These are phyloP conservation scores for Rhodeus uyekii DNA, from an alignment of 2,797 vertebrate species.

Conservation along the genomic window DNA sequence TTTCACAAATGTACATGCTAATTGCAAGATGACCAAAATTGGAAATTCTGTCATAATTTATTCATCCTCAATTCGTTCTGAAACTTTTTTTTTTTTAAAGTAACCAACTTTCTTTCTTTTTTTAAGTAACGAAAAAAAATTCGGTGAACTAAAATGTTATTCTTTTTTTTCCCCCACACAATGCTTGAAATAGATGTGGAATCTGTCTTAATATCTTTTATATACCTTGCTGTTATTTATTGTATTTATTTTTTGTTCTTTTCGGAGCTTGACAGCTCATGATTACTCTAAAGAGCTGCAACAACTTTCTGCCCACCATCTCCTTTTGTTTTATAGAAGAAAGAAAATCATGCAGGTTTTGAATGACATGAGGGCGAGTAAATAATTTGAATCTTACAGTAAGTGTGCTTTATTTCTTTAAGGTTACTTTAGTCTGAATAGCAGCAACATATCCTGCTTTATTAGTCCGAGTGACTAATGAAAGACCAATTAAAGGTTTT, in stretches of 20 bases:
- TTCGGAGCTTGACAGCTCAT: background rate
- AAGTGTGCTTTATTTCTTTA: background rate
- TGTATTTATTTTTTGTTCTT: background rate
- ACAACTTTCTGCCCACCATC: background rate
- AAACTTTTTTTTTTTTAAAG: background rate
- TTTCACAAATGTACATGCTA: background rate
- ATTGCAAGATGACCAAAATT: background rate
- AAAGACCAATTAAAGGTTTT: background rate
- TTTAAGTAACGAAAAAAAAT: background rate
- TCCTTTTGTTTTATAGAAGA: background rate
- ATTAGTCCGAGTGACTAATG: background rate
- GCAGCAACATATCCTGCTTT: background rate
- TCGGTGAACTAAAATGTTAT: background rate
- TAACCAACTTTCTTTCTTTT: background rate
- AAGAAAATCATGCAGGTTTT: slow-evolving; percentile 14
- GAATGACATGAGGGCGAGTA: background rate
- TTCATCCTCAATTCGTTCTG: background rate
- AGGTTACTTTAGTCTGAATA: background rate
- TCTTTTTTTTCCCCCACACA: background rate
- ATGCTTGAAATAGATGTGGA: background rate
- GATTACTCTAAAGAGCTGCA: background rate
- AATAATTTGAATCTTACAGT: background rate
- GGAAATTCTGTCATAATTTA: background rate
- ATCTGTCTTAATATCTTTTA: background rate
- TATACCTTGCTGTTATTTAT: background rate